Base-by-base conservation (phyloP, 2,888 invertebrate species). In the Nipponacmea schrenckii region DNA sequence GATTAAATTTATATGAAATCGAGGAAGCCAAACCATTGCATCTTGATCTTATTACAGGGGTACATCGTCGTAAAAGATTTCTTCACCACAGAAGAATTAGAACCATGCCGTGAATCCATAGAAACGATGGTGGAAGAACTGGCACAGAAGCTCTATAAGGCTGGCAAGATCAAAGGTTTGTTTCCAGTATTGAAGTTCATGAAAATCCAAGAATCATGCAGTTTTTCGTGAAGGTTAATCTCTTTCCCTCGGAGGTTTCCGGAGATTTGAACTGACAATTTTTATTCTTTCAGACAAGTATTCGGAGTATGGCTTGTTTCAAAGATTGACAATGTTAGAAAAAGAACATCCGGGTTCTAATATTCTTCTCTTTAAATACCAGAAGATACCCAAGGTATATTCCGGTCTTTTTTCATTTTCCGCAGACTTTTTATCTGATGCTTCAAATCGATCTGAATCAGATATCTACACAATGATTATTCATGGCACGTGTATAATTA, bases 341-440 rank as follows among this genome's bases (percentile, higher is more conserved):
- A 80, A 84, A 62, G 87, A 86, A n/a, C 84, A 85, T 69, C 80
- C 82, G 8, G 87, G 87, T 46, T 82, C 88, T 24, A 84, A 82
- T 70, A 81, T 87, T 64, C 70, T 87, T n/a, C 74, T 87, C 27
- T 86, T 87, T 73, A 87, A 87, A 75, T 78, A 80, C 46, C 85
- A 85, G 64, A 84, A 82, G 62, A 77, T 87, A 74, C 83, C 85
- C 45, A 74, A 83, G 79, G 86, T 85, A 77, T 26, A 64, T 62
- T 5, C 20, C 45, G 48, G 44, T 31, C 31, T 3, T 2, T 31
- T 66, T 10, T 67, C 27, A 45, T 24, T 5, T 0, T 45, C 7
- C n/a, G 26, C 8, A 45, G 45, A n/a, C 12, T 5, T 20, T n/a
- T n/a, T n/a, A n/a, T 56, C n/a, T n/a, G 56, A n/a, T 56, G 56